Evolutionary conservation across 2,888 invertebrate genomes (phyloP).

Genomic region (Hyles lineata): DNA sequence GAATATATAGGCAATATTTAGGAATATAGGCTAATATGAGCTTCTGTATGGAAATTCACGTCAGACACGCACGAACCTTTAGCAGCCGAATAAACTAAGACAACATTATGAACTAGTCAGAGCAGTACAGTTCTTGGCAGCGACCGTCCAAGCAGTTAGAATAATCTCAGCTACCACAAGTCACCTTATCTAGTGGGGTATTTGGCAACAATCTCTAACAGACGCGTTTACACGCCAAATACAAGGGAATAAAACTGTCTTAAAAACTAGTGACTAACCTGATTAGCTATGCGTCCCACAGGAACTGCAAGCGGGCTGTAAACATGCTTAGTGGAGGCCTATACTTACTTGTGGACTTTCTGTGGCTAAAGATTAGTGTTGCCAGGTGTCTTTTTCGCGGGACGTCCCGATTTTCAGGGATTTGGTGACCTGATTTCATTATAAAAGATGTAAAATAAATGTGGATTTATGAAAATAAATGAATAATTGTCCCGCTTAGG

Average conservation of each 20-base stretch:
- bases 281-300: too few relatives aligned
- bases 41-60: background rate
- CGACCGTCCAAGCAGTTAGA: background rate
- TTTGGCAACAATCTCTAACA: conserved; percentile 3
- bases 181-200: conserved; percentile 12
- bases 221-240: background rate
- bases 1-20: too few relatives aligned
- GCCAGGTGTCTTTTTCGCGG: too few relatives aligned
- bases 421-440: too few relatives aligned
- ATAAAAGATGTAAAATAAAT: too few relatives aligned
- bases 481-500: too few relatives aligned
- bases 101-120: background rate
- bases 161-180: conserved; percentile 3
- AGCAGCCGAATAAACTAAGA: background rate
- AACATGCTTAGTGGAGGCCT: too few relatives aligned
- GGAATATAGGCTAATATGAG: background rate
- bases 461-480: too few relatives aligned
- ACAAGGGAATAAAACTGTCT: background rate
- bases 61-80: background rate
- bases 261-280: background rate
- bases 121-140: conserved; percentile 5
- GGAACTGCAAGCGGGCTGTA: too few relatives aligned
- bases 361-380: too few relatives aligned
- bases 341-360: too few relatives aligned
- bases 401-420: too few relatives aligned